Percentiles rank a stretch among this genome's conserved stretches.
Conservation (phyloP, 2,113 vertebrate genomes). For the Odontesthes bonariensis region DNA sequence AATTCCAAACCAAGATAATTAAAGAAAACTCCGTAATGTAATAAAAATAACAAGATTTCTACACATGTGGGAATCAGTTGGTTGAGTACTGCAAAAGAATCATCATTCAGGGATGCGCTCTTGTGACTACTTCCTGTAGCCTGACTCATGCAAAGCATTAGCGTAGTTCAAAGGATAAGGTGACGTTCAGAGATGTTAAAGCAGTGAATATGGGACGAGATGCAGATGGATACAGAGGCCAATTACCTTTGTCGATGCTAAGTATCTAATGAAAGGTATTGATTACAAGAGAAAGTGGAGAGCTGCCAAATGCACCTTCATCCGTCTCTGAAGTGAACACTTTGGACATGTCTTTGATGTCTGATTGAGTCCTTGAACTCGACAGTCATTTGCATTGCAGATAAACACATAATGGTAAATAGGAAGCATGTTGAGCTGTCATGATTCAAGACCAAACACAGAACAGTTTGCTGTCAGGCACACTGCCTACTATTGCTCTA, state of each 20-base stretch:
- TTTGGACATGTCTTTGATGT: slow-evolving; percentile 43
- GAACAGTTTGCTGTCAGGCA: neutral
- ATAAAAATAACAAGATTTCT: too few species aligned
- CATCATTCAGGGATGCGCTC: too few species aligned
- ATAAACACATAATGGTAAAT: slow-evolving; percentile 22
- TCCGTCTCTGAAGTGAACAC: slow-evolving; percentile 26
- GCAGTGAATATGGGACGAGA: neutral
- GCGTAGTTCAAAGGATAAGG: neutral
- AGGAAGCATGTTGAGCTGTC: neutral
- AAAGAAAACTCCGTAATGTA: too few species aligned
- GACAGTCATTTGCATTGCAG: slow-evolving; percentile 46
- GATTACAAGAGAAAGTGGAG: slow-evolving; percentile 4
- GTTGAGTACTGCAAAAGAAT: too few species aligned
- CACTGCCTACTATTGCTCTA: too few species aligned
- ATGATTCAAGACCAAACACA: neutral
- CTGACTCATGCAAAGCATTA: neutral
- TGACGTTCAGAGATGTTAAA: neutral
- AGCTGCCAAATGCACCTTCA: slow-evolving; percentile 13
- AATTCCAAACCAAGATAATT: too few species aligned
- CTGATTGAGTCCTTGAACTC: slow-evolving; percentile 40
- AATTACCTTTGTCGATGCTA: slow-evolving; percentile 22
- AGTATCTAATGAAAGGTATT: slow-evolving; percentile 28
- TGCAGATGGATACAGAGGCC: slow-evolving; percentile 1
- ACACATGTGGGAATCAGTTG: too few species aligned
- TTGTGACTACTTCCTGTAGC: too few species aligned